phyloP scores from a whole-genome alignment of 2,888 invertebrate genomes.

The Dimorphilus gyrociliatus region DNA sequence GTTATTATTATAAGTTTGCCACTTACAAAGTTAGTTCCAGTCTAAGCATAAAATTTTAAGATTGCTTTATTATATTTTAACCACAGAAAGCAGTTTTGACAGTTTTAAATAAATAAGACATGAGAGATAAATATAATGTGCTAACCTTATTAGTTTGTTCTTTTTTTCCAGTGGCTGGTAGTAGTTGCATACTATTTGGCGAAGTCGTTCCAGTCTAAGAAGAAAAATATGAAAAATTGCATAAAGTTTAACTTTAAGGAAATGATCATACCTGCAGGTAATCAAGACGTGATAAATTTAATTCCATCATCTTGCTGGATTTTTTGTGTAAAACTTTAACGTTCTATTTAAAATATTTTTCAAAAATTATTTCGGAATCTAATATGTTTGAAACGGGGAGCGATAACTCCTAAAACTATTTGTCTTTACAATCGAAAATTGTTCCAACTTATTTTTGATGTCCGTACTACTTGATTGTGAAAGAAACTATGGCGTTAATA shows the following conservation, averaged over 20 bases:
- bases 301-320: slow-evolving; percentile 47
- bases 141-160: slow-evolving; percentile 48
- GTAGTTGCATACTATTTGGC: slow-evolving; percentile 56
- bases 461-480: no score
- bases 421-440: no score
- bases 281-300: slow-evolving; percentile 64
- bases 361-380: no score
- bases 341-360: no score
- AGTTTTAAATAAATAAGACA: not conserved
- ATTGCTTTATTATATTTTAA: no score
- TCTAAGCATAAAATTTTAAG: no score
- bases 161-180: slow-evolving; percentile 51
- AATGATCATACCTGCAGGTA: slow-evolving; percentile 47
- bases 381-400: no score
- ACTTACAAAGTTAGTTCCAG: no score
- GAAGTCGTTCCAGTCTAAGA: slow-evolving; percentile 39
- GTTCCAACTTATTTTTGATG: no score
- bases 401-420: no score
- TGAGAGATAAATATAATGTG: not conserved
- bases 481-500: no score
- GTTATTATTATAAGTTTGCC: no score
- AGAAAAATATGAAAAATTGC: slow-evolving; percentile 1
- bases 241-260: not conserved
- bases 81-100: not conserved
- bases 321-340: not conserved